Conservation (phyloP, 2,113 vertebrate species). For the Caretta caretta region DNA sequence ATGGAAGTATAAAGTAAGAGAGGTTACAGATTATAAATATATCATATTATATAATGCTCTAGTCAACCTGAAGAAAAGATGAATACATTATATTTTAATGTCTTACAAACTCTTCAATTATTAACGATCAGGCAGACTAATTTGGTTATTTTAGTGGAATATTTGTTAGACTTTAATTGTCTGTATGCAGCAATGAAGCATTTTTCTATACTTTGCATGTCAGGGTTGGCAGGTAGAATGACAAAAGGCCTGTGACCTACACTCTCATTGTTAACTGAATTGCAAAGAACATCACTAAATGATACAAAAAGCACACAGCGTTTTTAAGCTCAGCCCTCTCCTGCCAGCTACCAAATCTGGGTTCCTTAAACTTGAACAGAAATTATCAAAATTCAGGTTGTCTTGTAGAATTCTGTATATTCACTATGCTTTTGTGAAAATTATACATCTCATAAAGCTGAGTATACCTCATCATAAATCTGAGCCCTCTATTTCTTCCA, state of each 20-base stretch:
- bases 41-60: constrained; percentile 45
- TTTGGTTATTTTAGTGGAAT: constrained; percentile 66
- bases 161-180: constrained; percentile 73
- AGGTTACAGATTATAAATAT: constrained; percentile 15
- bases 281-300: not conserved
- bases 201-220: not conserved
- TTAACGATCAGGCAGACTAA: constrained; percentile 67
- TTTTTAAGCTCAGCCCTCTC: not conserved
- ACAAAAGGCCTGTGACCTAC: not conserved
- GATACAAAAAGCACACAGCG: not conserved
- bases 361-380: not conserved
- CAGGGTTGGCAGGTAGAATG: not conserved
- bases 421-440: constrained; percentile 32
- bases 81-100: constrained; percentile 74
- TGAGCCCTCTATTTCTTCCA: constrained; percentile 25
- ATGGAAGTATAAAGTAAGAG: constrained; percentile 45
- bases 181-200: constrained; percentile 19
- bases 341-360: not conserved
- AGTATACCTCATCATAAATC: constrained; percentile 44
- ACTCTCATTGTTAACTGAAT: not conserved
- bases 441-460: constrained; percentile 40
- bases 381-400: not conserved
- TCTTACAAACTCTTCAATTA: constrained; percentile 71
- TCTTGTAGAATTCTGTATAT: constrained; percentile 23
- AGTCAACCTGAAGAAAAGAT: constrained; percentile 73